A percentile compares a stretch with the other conserved stretches of the same genome.
Evolutionary conservation across 2,113 vertebrate genomes (phyloP).

Genomic region (Trochalopteron elliotii): DNA sequence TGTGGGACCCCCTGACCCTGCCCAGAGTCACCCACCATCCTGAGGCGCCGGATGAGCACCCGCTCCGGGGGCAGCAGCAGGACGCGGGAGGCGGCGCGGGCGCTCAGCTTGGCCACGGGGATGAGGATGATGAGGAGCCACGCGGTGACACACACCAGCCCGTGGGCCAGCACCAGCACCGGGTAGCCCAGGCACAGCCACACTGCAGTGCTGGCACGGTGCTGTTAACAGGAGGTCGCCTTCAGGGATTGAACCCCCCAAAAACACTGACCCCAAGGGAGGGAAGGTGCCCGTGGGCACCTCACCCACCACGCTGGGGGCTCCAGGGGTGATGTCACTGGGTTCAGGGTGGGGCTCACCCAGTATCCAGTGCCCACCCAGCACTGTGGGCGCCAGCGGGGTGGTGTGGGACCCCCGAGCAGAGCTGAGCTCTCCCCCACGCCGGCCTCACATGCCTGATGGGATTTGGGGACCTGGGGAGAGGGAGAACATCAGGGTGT

Average conservation of each 20-base stretch:
- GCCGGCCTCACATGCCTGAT: neutral
- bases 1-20: accelerated
- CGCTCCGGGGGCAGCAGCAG: slow-evolving; percentile 76
- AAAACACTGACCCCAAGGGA: neutral
- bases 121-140: slow-evolving; percentile 82
- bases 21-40: slow-evolving; percentile 36
- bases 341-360: slow-evolving; percentile 36
- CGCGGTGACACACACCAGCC: slow-evolving; percentile 72
- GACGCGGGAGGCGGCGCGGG: slow-evolving; percentile 43
- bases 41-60: slow-evolving; percentile 50
- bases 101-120: slow-evolving; percentile 79
- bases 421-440: slow-evolving; percentile 55
- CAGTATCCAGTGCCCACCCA: slow-evolving; percentile 40
- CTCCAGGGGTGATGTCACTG: accelerated
- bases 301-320: accelerated
- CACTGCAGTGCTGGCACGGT: neutral
- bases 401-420: neutral
- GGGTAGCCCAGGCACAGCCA: slow-evolving; percentile 82
- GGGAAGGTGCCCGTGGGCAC: neutral
- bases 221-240: neutral
- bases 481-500: accelerated
- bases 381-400: neutral
- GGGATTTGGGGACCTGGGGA: neutral
- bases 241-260: neutral
- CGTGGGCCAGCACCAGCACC: slow-evolving; percentile 71